Evolutionary conservation across 2,888 invertebrate genomes (phyloP), one percentile per base, ranked within the genome.

Genomic region (Anodontia alba): DNA sequence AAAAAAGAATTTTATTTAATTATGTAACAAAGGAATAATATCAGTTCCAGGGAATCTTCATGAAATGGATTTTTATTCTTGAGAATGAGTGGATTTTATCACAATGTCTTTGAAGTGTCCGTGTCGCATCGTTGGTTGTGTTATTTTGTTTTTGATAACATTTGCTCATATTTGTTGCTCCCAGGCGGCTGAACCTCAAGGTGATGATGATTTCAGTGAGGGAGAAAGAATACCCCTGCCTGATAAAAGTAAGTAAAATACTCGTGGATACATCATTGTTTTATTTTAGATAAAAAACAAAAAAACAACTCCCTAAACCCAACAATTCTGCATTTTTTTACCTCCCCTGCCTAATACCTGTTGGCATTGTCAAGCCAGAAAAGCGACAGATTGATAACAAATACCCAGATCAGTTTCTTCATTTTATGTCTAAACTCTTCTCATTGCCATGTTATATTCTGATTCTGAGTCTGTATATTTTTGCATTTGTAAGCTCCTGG

Each of bases 151-250:
- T n/a, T 54, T 54, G 54, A 15, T 54, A 26, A 8, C 23, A 23
- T 62, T 33, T 17, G 17, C n/a, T 31, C 31, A 33, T 2, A 62
- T 62, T 17, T 33, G 33, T 20, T 33, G 7, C 33, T 33, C 17
- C 62, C 62, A 33, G 33, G 33, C 54, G 26, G 54, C 62, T 33
- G 62, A 62, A 33, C 33, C 2, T n/a, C 62, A 31, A 15, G 33
- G 33, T 29, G 31, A 62, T 33, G 62, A 62, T 33, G 62, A 62
- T 17, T 17, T 62, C 12, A n/a, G 33, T 23, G 62, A 80, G 38
- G 38, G 17, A 31, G 72, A 77, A 49, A 73, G 71, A 68, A 83
- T 83, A 70, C 78, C 79, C 23, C 36, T 81, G 26, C 83, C 77
- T 12, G 77, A 78, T 69, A 76, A 67, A 70, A 70, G 78, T 79